phyloP scores from a whole-genome alignment of 2,113 vertebrate species.

The Chrysemys picta region DNA sequence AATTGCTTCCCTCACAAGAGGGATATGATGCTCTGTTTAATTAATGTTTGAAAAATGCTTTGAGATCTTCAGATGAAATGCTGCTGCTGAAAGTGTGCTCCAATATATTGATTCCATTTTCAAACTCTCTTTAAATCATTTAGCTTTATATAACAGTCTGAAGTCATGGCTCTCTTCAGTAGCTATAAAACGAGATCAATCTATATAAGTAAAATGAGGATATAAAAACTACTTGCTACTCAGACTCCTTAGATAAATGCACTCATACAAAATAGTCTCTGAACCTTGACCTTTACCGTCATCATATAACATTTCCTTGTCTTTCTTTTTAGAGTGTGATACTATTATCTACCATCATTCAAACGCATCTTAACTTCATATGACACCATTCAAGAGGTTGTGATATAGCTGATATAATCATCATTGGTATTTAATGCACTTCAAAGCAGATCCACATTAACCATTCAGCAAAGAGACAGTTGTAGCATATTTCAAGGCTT shows the following conservation, averaged over 20 bases:
- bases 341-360: conserved; percentile 25
- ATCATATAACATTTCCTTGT: background rate
- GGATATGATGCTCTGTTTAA: background rate
- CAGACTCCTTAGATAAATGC: conserved; percentile 16
- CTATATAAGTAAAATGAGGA: background rate
- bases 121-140: background rate
- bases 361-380: conserved; percentile 40
- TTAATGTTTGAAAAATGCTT: conserved; percentile 2
- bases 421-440: background rate
- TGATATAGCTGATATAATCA: conserved; percentile 34
- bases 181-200: background rate
- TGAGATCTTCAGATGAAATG: background rate
- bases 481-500: conserved; percentile 39
- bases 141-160: conserved; percentile 7
- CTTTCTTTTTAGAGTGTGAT: conserved; percentile 36
- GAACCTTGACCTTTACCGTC: conserved; percentile 10
- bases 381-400: conserved; percentile 39
- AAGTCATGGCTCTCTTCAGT: background rate
- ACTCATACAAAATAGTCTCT: conserved; percentile 24
- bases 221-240: background rate
- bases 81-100: background rate
- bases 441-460: conserved; percentile 17
- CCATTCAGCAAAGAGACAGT: conserved; percentile 36
- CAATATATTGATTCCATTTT: conserved; percentile 12
- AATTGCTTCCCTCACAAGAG: background rate